phyloP scores from a whole-genome alignment of 2,797 vertebrate genomes.

The Melanitta fusca region DNA sequence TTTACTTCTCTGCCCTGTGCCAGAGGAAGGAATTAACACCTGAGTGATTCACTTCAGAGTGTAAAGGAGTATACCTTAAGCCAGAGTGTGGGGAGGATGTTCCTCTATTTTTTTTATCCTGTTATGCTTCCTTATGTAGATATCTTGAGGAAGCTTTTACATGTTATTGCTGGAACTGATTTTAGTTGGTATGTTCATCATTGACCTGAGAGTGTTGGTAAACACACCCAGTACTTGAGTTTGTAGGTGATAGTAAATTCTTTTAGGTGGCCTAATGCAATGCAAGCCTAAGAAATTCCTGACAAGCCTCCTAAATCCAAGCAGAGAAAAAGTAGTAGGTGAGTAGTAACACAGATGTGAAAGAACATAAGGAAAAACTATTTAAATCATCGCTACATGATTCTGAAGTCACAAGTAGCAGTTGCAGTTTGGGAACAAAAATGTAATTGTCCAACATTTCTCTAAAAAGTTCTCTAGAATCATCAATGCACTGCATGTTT shows the following conservation, averaged over 20 bases:
- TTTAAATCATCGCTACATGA: neutral
- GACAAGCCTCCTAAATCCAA: neutral
- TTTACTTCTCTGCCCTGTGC: neutral
- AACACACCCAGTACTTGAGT: neutral
- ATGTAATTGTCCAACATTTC: neutral
- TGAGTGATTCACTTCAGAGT: neutral
- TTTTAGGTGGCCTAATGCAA: neutral
- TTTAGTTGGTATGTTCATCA: neutral
- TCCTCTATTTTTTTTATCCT: too few relatives aligned
- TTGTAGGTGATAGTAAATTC: neutral
- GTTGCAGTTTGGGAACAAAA: neutral
- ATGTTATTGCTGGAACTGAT: neutral
- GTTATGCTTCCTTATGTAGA: neutral
- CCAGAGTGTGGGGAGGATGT: neutral
- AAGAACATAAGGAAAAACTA: neutral
- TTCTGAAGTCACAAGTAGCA: neutral
- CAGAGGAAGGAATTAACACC: neutral
- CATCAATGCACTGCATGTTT: neutral
- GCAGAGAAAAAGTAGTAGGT: neutral
- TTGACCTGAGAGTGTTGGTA: too few relatives aligned
- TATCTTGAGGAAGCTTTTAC: neutral
- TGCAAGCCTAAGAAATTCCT: neutral
- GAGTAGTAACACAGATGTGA: neutral
- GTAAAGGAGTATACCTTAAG: neutral
- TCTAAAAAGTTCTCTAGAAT: neutral